Evolutionary conservation across 1,140 invertebrate genomes (phyloP).

Genomic region (Riptortus pedestris): DNA sequence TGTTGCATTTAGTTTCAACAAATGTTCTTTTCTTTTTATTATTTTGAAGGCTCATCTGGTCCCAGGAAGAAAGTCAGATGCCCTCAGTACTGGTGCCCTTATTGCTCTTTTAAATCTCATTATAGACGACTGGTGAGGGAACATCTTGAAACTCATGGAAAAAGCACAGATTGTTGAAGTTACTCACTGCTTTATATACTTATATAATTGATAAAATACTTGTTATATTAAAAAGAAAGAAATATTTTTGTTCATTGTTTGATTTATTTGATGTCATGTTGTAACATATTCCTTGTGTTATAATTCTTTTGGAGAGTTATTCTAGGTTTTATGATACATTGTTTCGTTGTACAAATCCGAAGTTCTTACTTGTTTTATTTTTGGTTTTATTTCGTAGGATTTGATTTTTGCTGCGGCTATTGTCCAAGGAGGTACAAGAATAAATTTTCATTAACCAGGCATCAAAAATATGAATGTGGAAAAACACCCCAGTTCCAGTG

Average conservation of each 20-base stretch:
- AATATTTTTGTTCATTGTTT: too few relatives aligned
- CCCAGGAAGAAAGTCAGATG: not conserved
- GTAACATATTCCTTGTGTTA: too few relatives aligned
- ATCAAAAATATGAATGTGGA: constrained; percentile 72
- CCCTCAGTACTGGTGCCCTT: constrained; percentile 7
- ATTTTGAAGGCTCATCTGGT: not conserved
- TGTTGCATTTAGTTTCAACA: too few relatives aligned
- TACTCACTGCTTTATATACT: too few relatives aligned
- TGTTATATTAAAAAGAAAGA: too few relatives aligned
- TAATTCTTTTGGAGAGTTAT: too few relatives aligned
- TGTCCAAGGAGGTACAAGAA: constrained; percentile 54
- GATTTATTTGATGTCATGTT: too few relatives aligned
- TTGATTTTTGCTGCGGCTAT: not conserved
- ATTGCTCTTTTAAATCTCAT: constrained; percentile 10
- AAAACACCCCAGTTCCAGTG: constrained; percentile 38
- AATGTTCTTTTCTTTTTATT: too few relatives aligned
- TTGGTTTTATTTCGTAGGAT: not conserved
- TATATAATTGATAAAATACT: too few relatives aligned
- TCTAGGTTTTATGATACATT: too few relatives aligned
- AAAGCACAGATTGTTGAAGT: not conserved
- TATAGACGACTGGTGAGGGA: not conserved
- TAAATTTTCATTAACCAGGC: constrained; percentile 47
- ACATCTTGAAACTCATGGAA: constrained; percentile 2
- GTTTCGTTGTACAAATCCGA: too few relatives aligned
- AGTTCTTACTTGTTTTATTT: too few relatives aligned